Evolutionary conservation across 1,140 invertebrate species (phyloP), one percentile per base, ranked within the genome.

Genomic region (Charaxes varanes): DNA sequence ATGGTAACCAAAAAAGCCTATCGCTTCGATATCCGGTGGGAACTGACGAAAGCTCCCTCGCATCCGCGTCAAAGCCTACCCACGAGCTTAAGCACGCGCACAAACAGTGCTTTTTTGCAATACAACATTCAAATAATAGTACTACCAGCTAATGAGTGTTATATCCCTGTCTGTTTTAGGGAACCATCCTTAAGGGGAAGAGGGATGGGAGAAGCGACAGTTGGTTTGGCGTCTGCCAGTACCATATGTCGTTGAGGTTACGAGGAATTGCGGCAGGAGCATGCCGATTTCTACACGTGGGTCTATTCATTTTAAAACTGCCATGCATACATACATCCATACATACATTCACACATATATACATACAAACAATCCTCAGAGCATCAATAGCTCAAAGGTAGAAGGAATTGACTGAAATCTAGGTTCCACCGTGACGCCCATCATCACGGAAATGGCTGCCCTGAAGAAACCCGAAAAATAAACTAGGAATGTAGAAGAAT

Each of bases 241-340:
- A 54, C 76, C 76, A 80, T 80, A 80, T 80, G 76, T 58, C 70
- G 61, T 72, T 80, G 72, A 77, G 72, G 76, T 77, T 80, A 68
- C 52, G 61, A 64, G n/a, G 73, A 77, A 76, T 71, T 73, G 66
- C 67, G 45, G 52, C 51, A 68, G 51, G 56, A 37, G 70, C 58
- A 70, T 65, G 64, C 58, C 65, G 53, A 68, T 60, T 56, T 51
- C 48, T 58, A 53, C 36, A 53, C 51, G 27, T 41, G 57, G 55
- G 58, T 79, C 73, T 78, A 74, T 78, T 78, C 59, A 73, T 73
- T 67, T 45, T 40, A 30, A 42, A n/a, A n/a, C n/a, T 48, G 41
- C 33, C 40, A 49, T 18, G 19, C 12, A 3, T 15, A 14, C 2
- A 15, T 28, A 15, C n/a, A n/a, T n/a, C n/a, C n/a, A n/a, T n/a